These are phyloP conservation scores for Ancistrus triradiatus DNA, from an alignment of 2,113 vertebrate genomes.

Conservation along the genomic window DNA sequence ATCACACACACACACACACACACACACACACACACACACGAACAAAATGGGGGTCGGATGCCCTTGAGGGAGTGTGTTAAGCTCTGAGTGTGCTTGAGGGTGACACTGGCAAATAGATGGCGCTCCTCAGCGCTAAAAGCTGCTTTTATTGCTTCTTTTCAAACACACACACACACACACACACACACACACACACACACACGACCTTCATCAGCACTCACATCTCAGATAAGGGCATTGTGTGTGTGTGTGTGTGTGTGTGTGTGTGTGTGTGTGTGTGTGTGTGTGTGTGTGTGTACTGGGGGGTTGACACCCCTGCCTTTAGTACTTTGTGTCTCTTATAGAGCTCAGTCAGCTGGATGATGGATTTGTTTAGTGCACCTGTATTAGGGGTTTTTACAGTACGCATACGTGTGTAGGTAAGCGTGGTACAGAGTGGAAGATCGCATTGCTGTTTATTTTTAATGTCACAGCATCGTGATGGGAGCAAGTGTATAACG, in stretches of 20 bases:
- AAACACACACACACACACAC: background rate
- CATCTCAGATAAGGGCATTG: background rate
- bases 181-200: background rate
- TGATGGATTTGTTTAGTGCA: too few species aligned
- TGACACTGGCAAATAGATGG: conserved; percentile 18
- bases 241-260: conserved; percentile 12
- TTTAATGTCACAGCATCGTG: too few species aligned
- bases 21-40: conserved; percentile 7
- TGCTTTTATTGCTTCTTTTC: conserved; percentile 13
- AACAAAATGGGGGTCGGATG: background rate
- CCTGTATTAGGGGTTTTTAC: too few species aligned
- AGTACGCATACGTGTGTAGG: too few species aligned
- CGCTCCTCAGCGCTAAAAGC: conserved; percentile 14
- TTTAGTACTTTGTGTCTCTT: too few species aligned
- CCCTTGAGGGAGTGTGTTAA: conserved; percentile 29
- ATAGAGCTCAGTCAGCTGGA: too few species aligned
- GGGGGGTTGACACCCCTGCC: background rate
- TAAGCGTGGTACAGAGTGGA: too few species aligned
- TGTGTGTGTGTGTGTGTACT: background rate
- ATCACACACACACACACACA: conserved; percentile 6
- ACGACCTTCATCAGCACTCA: background rate
- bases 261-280: conserved; percentile 1
- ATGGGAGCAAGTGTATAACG: too few species aligned
- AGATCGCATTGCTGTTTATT: too few species aligned
- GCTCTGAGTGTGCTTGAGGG: conserved; percentile 15